A percentile compares a stretch with the other conserved stretches of the same genome.
Conservation (phyloP, 2,888 invertebrate species). For the Pollenia labialis region DNA sequence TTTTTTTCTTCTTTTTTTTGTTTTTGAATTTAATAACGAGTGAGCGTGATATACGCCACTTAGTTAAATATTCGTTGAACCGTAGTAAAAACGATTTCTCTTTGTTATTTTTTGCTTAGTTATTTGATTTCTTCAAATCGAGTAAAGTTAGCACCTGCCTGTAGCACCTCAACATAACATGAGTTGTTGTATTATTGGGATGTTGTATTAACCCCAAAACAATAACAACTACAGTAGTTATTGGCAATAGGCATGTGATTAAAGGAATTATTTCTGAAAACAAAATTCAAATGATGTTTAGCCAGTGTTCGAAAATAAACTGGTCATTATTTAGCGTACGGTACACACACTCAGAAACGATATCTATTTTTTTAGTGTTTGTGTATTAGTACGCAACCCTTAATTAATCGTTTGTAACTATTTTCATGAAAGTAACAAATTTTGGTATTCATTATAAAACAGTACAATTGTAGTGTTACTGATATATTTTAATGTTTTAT, state of each 20-base stretch:
- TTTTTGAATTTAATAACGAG: slow-evolving; percentile 59
- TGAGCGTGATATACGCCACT: slow-evolving; percentile 75
- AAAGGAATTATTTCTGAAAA: background rate
- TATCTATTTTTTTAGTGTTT: too few relatives aligned
- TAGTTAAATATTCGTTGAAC: slow-evolving; percentile 71
- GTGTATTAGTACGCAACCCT: too few relatives aligned
- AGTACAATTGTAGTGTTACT: too few relatives aligned
- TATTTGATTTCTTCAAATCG: slow-evolving; percentile 63
- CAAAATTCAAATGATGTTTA: too few relatives aligned
- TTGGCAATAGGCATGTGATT: slow-evolving; percentile 3
- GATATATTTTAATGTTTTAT: too few relatives aligned
- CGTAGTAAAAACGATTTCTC: slow-evolving; percentile 48
- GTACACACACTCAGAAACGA: too few relatives aligned
- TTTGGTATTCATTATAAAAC: too few relatives aligned
- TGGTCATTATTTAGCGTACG: too few relatives aligned
- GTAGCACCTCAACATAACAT: slow-evolving; percentile 65
- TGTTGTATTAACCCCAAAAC: slow-evolving; percentile 59
- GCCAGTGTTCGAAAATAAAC: too few relatives aligned
- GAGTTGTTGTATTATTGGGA: slow-evolving; percentile 61
- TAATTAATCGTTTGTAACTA: too few relatives aligned
- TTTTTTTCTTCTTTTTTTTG: background rate
- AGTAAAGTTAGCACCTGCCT: slow-evolving; percentile 71
- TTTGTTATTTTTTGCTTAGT: slow-evolving; percentile 33
- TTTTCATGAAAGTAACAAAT: too few relatives aligned
- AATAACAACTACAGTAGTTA: slow-evolving; percentile 44